These are phyloP conservation scores for Eupithecia exiguata DNA, from an alignment of 2,888 invertebrate genomes.

Conservation along the genomic window DNA sequence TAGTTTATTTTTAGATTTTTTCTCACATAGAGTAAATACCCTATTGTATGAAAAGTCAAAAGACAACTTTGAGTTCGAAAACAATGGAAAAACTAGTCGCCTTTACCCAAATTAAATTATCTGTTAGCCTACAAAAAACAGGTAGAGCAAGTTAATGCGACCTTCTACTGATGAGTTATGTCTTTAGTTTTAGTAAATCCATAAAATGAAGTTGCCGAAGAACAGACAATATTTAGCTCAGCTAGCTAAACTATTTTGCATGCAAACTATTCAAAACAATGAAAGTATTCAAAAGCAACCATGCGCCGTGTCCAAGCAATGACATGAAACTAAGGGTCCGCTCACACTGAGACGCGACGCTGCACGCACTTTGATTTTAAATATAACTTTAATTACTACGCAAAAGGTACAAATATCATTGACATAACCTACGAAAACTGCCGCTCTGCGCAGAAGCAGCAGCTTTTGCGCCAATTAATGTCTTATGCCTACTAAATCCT, in stretches of 20 bases:
- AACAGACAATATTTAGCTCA: not conserved
- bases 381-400: too few relatives aligned
- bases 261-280: constrained; percentile 38
- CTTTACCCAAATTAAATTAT: not conserved
- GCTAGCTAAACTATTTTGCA: constrained; percentile 30
- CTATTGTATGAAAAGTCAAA: too few relatives aligned
- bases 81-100: not conserved
- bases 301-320: constrained; percentile 46
- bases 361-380: too few relatives aligned
- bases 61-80: not conserved
- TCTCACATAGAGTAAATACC: too few relatives aligned
- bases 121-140: not conserved
- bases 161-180: constrained; percentile 1
- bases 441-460: too few relatives aligned
- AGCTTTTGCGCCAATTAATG: too few relatives aligned
- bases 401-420: too few relatives aligned
- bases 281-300: constrained; percentile 45
- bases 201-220: not conserved
- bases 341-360: too few relatives aligned
- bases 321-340: constrained; percentile 40
- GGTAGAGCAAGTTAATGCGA: not conserved
- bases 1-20: too few relatives aligned
- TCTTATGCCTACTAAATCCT: too few relatives aligned
- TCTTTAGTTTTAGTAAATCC: not conserved
- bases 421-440: too few relatives aligned